Base-by-base conservation (phyloP, 2,113 vertebrate genomes). In the Oenanthe oenanthe region DNA sequence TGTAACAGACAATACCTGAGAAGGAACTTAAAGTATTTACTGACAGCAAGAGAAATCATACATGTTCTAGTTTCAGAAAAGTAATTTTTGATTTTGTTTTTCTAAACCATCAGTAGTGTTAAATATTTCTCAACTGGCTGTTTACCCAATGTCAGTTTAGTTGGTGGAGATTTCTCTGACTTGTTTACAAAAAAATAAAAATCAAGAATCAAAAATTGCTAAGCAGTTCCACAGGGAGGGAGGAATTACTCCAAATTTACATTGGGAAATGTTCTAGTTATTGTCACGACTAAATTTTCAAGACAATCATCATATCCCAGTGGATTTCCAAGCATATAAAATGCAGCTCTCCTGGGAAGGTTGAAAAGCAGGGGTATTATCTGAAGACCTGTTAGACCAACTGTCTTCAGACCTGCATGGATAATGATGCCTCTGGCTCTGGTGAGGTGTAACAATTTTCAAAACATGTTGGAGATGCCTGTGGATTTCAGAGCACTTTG, bases 401-500 rank as follows among this genome's bases (percentile, higher is more conserved):
- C 66, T 67, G 67, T 83, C 88, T 95, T 79, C 70, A 95, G 79
- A 80, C 48, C 58, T 81, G 79, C 85, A 83, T 25, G 76, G 67
- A 62, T 94, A 93, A 96, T 42, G 48, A 76, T 88, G 89, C 94
- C 76, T 31, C 61, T 60, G 82, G 93, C 90, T 88, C 85, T 90
- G 60, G 74, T 67, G 83, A 92, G 63, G 61, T 78, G 68, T 28
- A 95, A 77, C 79, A 81, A 90, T 96, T 90, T 94, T 84, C 82
- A 86, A 93, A 96, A 96, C 88, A 81, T 67, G 76, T 92, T 3
- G 13, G 61, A 94, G 89, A 96, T 80, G 93, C 92, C 90, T 96
- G 96, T 94, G 96, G 93, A 88, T 96, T 96, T 96, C 60, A 84
- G 47, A 93, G 24, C 34, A 34, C 95, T 95, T 95, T 96, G 94